Conservation (phyloP, 1,140 invertebrate species). For the Odontomachus brunneus region DNA sequence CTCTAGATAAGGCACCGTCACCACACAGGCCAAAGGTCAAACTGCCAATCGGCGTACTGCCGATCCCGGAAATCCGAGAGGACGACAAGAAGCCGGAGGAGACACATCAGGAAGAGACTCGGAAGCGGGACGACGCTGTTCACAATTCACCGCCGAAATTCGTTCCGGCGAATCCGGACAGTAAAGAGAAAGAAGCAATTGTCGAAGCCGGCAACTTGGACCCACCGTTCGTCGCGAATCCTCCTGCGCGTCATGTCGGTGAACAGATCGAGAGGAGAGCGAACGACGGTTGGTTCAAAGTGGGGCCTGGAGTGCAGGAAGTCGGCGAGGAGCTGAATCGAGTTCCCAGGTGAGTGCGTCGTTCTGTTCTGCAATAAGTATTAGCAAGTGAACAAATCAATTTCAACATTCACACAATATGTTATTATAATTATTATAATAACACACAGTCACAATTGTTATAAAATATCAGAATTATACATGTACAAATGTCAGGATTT, state of each 20-base stretch:
- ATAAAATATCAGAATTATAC: no score
- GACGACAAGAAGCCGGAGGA: constrained; percentile 61
- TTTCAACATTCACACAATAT: no score
- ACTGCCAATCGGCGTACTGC: constrained; percentile 81
- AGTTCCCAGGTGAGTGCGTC: constrained; percentile 68
- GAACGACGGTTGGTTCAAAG: constrained; percentile 74
- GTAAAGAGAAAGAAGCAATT: constrained; percentile 49
- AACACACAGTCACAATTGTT: no score
- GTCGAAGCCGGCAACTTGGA: constrained; percentile 69
- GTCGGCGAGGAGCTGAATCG: constrained; percentile 82
- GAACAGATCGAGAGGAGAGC: constrained; percentile 78
- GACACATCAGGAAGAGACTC: constrained; percentile 24
- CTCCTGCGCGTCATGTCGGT: constrained; percentile 66
- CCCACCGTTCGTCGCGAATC: constrained; percentile 52
- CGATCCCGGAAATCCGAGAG: constrained; percentile 80
- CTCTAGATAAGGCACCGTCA: constrained; percentile 58
- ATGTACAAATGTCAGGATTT: no score
- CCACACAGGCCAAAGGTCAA: constrained; percentile 76
- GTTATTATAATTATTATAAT: no score
- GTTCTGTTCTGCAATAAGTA: neutral
- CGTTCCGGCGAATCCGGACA: constrained; percentile 29
- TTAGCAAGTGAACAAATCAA: neutral
- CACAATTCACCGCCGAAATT: constrained; percentile 35
- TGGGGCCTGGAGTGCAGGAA: constrained; percentile 80
- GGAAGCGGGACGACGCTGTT: constrained; percentile 35